Base-by-base conservation (phyloP, 1,140 invertebrate genomes). In the Drosophila tsacasi region DNA sequence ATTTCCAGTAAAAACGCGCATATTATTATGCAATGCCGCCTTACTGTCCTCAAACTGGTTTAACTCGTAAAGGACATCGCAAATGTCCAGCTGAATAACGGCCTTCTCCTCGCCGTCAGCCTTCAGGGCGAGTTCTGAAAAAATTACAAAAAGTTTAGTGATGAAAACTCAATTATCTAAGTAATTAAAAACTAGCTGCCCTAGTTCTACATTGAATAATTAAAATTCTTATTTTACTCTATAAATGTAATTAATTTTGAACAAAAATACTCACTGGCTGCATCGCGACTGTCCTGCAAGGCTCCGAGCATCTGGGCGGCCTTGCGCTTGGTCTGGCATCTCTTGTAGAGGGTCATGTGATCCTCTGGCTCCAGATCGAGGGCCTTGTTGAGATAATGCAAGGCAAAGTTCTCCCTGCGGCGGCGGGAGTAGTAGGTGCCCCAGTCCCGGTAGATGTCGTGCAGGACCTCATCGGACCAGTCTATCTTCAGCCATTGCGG, bases 21-120 rank as follows among this genome's bases (percentile, higher is more conserved):
- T 59, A 60, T 91, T 91, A 23, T 91, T 73, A n/a, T 91, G 80
- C 39, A 91, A n/a, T 12, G 92, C 78, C 2, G 63, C 60, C 21
- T 81, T 76, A 25, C 76, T 73, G 37, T 74, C 60, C 40, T 93
- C 92, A 40, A 93, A 93, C 49, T 74, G 78, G 32, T 93, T 93
- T 2, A 93, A 39, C n/a, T 93, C 90, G 15, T 92, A 93, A 0
- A 92, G 66, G 0, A 83, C 90, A 64, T 92, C 84, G 23, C 92
- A 93, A 12, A 90, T 83, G 61, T 90, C 81, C 39, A 89, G 25
- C 60, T 91, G 84, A 3, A 91, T 91, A 0, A 35, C 40, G 9
- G 69, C 75, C 55, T 74, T 79, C 1, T 42, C 30, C 15, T 66
- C 63, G 1, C 85, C 81, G 8, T 30, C 37, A 13, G 39, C n/a